Base-by-base conservation (phyloP, 1,140 invertebrate species). In the Bombyx mori region DNA sequence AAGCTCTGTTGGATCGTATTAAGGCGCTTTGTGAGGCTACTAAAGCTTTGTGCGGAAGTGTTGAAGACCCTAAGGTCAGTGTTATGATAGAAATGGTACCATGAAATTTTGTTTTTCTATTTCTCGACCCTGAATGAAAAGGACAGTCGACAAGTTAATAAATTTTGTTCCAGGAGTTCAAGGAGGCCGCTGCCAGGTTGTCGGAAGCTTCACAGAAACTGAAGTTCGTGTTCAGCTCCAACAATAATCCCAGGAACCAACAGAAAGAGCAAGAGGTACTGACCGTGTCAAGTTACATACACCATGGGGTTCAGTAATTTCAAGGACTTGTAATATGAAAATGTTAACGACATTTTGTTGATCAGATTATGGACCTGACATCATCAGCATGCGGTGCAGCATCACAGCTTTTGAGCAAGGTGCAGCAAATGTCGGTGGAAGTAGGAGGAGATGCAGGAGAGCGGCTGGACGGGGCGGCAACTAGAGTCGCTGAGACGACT, bases 401-500 rank as follows among this genome's bases (percentile, higher is more conserved):
- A 0, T 61, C 65, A 0, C 44, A 55, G 18, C 50, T 73, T 44
- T 50, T 73, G 8, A 35, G 44, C 6, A 44, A 58, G 10, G 68
- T 66, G 35, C 61, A 69, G 8, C 57, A 62, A 8, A 59, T 75
- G 22, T 52, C 57, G 0, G 62, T 61, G 22, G 9, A 43, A 8
- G 18, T 67, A 9, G 62, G 55, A 8, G 55, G 65, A 47, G 55
- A 58, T 0, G 58, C 63, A 1, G 65, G 63, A 10, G 65, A 54
- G 0, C 54, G 55, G 3, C 53, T 78, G 10, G 75, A 74, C 26
- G 26, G 54, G 3, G 18, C 48, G 2, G 69, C 69, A 1, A 62
- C 69, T 0, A 63, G 57, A n/a, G 54, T 72, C 18, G 75, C 70
- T 7, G 66, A 70, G 45, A 60, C 62, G 46, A 66, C 67, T 5